phyloP scores from a whole-genome alignment of 2,797 vertebrate genomes.

The Peromyscus aztecus region DNA sequence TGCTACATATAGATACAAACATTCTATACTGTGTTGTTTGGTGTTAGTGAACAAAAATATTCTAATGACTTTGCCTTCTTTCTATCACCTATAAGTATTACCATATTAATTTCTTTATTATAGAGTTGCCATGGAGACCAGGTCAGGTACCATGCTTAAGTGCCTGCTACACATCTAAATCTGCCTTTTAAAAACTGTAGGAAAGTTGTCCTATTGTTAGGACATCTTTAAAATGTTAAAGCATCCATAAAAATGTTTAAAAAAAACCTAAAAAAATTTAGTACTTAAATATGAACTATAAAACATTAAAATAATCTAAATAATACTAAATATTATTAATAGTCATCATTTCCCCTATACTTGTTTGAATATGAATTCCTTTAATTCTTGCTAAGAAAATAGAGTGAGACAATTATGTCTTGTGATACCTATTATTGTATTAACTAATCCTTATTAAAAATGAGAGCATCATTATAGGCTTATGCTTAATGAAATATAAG shows the following conservation, averaged over 20 bases:
- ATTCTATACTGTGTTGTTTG: not conserved
- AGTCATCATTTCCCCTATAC: not conserved
- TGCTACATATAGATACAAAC: not conserved
- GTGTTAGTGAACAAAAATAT: not conserved
- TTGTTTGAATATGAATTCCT: not conserved
- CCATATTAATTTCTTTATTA: not conserved
- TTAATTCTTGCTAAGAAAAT: not conserved
- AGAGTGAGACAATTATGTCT: not conserved
- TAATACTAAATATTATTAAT: slow-evolving; percentile 6
- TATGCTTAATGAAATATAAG: slow-evolving; percentile 6
- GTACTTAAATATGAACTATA: not conserved
- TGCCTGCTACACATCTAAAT: not conserved
- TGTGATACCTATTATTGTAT: not conserved
- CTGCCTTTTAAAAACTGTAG: not conserved
- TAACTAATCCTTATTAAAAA: not conserved
- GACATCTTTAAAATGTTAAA: too few species aligned
- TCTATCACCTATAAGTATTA: not conserved
- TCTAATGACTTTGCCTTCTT: not conserved
- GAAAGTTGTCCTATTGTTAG: not conserved
- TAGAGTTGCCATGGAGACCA: not conserved
- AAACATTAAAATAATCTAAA: not conserved
- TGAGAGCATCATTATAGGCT: not conserved
- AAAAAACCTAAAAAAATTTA: not conserved
- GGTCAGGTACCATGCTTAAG: not conserved
- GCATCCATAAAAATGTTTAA: too few species aligned